phyloP scores from a whole-genome alignment of 2,888 invertebrate genomes.

The Drosophila anceps region DNA sequence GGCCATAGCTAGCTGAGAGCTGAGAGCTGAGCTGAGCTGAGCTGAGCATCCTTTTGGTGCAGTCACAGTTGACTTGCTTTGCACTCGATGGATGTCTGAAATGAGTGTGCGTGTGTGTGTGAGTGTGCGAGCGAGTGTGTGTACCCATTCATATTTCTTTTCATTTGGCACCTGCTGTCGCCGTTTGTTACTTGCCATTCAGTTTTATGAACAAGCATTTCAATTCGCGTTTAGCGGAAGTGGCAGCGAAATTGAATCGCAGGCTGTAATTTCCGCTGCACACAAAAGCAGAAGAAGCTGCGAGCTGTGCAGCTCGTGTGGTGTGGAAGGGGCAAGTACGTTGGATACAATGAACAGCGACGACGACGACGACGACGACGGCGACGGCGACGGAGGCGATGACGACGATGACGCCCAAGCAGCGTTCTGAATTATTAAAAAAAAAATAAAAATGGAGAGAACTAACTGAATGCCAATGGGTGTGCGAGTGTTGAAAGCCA shows the following conservation, averaged over 20 bases:
- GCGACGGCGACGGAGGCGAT: background rate
- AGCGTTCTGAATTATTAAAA: conserved; percentile 39
- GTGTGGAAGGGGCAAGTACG: background rate
- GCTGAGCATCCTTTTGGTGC: conserved; percentile 45
- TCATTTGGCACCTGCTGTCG: conserved; percentile 59
- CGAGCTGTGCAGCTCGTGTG: background rate
- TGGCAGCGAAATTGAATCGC: conserved; percentile 78
- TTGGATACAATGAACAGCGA: conserved; percentile 4
- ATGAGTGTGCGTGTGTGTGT: conserved; percentile 18
- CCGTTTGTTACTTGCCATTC: conserved; percentile 53
- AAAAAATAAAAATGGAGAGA: background rate
- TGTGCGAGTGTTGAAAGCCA: conserved; percentile 44
- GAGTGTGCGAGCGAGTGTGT: conserved; percentile 13
- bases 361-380: conserved; percentile 1
- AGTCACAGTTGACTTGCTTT: conserved; percentile 67
- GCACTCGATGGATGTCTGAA: conserved; percentile 54
- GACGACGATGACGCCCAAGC: background rate
- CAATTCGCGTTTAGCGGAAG: conserved; percentile 73
- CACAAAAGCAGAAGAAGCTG: conserved; percentile 52
- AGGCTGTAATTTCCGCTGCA: conserved; percentile 78
- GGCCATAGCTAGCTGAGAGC: conserved; percentile 31
- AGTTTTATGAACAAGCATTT: conserved; percentile 67
- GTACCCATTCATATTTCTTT: conserved; percentile 54
- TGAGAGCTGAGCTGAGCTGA: background rate
- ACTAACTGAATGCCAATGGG: conserved; percentile 53